Evolutionary conservation across 2,888 invertebrate species (phyloP).

Genomic region (Caradrina clavipalpis): DNA sequence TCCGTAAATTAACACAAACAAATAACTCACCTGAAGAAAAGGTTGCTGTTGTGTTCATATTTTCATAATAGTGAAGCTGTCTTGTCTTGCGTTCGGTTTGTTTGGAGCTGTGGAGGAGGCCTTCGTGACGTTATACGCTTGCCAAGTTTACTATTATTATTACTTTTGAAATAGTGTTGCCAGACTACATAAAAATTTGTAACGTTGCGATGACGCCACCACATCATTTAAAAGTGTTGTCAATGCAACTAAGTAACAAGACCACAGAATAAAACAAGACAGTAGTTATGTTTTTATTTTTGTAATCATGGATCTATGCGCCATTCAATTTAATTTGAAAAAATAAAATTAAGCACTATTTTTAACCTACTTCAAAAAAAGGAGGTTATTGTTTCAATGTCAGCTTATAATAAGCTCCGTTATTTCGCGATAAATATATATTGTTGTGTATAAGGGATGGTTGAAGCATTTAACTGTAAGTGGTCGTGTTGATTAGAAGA

Average conservation of each 20-base stretch:
- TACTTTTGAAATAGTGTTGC: constrained; percentile 28
- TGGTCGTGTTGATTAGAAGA: no score
- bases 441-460: no score
- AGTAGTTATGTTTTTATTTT: no score
- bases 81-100: constrained; percentile 33
- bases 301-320: no score
- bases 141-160: constrained; percentile 27
- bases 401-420: no score
- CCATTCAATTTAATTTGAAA: no score
- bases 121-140: constrained; percentile 26
- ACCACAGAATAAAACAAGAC: no score
- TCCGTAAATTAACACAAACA: constrained; percentile 35
- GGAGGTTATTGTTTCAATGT: no score
- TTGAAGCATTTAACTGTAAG: no score
- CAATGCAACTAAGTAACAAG: not conserved
- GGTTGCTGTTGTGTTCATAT: constrained; percentile 72
- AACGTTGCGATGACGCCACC: not conserved
- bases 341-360: no score
- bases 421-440: no score
- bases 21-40: constrained; percentile 63
- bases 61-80: constrained; percentile 67
- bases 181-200: not conserved
- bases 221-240: not conserved
- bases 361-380: no score
- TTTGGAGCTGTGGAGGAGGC: constrained; percentile 4